Evolutionary conservation across 2,888 invertebrate genomes (phyloP).

Genomic region (Andricus curvator): DNA sequence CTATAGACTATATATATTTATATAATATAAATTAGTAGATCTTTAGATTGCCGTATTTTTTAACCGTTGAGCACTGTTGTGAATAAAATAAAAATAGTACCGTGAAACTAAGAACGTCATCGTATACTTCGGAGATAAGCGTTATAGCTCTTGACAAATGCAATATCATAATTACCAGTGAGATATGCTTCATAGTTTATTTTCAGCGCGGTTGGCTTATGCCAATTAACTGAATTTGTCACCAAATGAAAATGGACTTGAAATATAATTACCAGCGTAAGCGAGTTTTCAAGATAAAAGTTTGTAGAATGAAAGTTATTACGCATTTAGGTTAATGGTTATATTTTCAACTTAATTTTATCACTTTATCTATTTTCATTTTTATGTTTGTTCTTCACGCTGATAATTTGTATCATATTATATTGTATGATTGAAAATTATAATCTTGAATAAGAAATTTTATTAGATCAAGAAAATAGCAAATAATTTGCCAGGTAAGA

Average conservation of each 20-base stretch:
- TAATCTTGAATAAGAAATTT: no score
- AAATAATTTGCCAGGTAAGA: no score
- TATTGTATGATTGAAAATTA: no score
- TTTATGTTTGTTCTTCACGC: neutral
- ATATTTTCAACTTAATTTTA: neutral
- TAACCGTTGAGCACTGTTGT: neutral
- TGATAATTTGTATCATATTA: no score
- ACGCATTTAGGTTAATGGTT: neutral
- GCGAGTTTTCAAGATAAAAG: neutral
- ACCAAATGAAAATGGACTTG: neutral
- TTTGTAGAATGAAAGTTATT: neutral
- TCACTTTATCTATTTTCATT: neutral
- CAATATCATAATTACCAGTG: conserved; percentile 47
- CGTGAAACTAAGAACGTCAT: neutral
- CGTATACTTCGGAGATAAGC: conserved; percentile 44
- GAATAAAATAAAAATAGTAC: neutral
- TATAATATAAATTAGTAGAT: no score
- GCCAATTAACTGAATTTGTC: conserved; percentile 17
- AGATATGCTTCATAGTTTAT: neutral
- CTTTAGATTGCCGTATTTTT: neutral
- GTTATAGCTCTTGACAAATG: conserved; percentile 49
- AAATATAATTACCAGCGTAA: neutral
- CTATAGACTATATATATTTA: neutral
- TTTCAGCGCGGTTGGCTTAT: conserved; percentile 24
- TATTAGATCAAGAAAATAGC: no score